Evolutionary conservation across 2,797 vertebrate genomes (phyloP).

Genomic region (Distichodus sexfasciatus): DNA sequence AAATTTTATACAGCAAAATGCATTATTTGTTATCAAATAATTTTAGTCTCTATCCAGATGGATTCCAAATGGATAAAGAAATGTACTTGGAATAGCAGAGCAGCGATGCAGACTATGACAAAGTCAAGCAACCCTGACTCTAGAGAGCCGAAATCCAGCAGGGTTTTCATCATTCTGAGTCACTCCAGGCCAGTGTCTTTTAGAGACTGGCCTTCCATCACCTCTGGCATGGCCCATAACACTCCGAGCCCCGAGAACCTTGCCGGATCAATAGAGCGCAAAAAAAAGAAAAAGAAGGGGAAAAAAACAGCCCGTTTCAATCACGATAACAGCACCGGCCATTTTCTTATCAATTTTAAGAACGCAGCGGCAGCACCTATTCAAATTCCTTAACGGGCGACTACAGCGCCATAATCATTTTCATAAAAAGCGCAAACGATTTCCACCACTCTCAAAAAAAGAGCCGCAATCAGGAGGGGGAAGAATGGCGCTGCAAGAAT

Average conservation of each 20-base stretch:
- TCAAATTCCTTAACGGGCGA: not conserved
- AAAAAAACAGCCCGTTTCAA: not conserved
- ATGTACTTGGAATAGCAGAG: no score
- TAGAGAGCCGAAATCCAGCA: no score
- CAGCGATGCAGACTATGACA: no score
- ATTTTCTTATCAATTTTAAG: not conserved
- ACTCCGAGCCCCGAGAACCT: not conserved
- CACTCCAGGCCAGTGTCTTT: no score
- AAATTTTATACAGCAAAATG: no score
- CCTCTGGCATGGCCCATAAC: no score
- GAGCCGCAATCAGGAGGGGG: slow-evolving; percentile 25
- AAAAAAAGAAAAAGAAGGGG: not conserved
- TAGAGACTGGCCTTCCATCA: no score
- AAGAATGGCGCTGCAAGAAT: slow-evolving; percentile 48
- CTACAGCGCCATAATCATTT: not conserved
- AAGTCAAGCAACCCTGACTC: no score
- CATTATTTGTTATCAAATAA: no score
- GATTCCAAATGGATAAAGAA: no score
- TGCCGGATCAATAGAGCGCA: not conserved
- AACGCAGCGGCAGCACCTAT: not conserved
- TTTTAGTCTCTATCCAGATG: no score
- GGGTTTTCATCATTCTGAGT: no score
- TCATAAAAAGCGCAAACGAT: not conserved
- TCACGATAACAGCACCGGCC: not conserved
- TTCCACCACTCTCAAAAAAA: not conserved